Conservation (phyloP, 2,113 vertebrate species). For the Caretta caretta region DNA sequence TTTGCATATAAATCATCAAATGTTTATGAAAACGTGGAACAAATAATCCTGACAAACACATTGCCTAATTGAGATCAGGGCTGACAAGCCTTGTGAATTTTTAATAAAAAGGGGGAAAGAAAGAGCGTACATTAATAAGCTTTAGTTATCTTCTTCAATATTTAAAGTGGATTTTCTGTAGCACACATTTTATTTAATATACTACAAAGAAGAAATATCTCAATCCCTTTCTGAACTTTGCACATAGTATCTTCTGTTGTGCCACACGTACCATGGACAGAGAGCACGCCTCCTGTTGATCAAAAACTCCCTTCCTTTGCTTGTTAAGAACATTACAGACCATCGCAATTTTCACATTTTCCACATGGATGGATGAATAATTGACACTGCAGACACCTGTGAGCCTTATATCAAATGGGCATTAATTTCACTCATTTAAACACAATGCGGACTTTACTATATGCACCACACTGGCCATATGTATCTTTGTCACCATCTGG, state of each 20-base stretch:
- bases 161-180: conserved; percentile 9
- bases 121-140: conserved; percentile 46
- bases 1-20: conserved; percentile 76
- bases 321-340: not conserved
- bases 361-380: not conserved
- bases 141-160: conserved; percentile 43
- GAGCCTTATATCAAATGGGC: too few relatives aligned
- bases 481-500: not conserved
- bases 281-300: not conserved
- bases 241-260: not conserved
- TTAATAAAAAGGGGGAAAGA: conserved; percentile 69
- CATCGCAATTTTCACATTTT: not conserved
- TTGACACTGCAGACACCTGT: accelerated
- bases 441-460: accelerated
- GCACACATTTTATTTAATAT: not conserved
- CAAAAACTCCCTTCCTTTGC: not conserved
- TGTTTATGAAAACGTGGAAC: conserved; percentile 74
- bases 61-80: conserved; percentile 70
- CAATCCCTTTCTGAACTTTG: not conserved
- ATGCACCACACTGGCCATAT: accelerated
- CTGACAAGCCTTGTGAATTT: conserved; percentile 75
- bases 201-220: not conserved
- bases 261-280: accelerated
- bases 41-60: conserved; percentile 71
- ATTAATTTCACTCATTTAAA: accelerated